Percentiles rank a stretch among this genome's conserved stretches.
Evolutionary conservation across 2,113 vertebrate species (phyloP).

Genomic region (Austrofundulus limnaeus): DNA sequence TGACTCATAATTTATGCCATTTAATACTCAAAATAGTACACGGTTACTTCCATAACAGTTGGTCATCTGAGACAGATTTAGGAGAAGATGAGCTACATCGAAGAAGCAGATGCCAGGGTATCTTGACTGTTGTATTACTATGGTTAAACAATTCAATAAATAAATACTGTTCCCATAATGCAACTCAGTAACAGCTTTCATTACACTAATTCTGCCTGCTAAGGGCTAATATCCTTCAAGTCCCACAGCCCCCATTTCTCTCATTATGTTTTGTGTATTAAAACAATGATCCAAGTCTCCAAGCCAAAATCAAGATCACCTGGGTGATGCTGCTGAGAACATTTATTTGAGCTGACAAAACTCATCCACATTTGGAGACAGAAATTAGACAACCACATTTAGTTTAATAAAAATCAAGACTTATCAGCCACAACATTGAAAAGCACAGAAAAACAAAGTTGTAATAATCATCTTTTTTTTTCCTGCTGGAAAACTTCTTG

Average conservation of each 20-base stretch:
- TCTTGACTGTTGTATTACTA: neutral
- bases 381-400: neutral
- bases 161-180: neutral
- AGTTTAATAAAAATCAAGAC: neutral
- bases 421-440: neutral
- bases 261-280: neutral
- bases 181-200: neutral
- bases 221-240: neutral
- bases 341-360: neutral
- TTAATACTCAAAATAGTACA: neutral
- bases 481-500: neutral
- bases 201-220: neutral
- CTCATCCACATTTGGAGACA: neutral
- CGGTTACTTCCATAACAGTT: neutral
- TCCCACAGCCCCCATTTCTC: neutral
- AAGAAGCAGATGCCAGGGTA: neutral
- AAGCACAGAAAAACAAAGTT: neutral
- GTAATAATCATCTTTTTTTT: neutral
- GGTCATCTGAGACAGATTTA: neutral
- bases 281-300: neutral
- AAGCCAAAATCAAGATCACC: neutral
- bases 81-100: neutral
- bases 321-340: neutral
- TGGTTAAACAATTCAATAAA: conserved; percentile 3
- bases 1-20: neutral